Evolutionary conservation across 1,140 invertebrate genomes (phyloP).

Genomic region (Zophobas atratus): DNA sequence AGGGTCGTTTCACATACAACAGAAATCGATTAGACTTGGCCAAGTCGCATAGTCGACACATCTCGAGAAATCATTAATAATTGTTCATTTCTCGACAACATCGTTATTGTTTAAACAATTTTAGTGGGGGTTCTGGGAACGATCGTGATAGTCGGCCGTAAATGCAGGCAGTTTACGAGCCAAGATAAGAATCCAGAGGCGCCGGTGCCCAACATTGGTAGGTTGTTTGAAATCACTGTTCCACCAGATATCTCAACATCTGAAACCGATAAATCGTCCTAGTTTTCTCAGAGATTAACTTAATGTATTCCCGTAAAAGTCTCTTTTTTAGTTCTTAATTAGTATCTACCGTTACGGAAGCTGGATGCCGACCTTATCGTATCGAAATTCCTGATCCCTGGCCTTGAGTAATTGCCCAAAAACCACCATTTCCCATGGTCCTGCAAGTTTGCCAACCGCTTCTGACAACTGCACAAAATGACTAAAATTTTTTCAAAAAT

Average conservation of each 20-base stretch:
- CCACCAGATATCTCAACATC: conserved; percentile 44
- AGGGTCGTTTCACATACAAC: conserved; percentile 56
- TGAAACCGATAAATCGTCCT: conserved; percentile 52
- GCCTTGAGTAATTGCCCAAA: background rate
- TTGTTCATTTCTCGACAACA: conserved; percentile 48
- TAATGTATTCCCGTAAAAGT: conserved; percentile 45
- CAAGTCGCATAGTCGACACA: conserved; percentile 30
- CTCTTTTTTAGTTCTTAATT: conserved; percentile 53
- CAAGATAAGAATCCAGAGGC: conserved; percentile 53
- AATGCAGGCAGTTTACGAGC: conserved; percentile 46
- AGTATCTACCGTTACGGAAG: conserved; percentile 47
- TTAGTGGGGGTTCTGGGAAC: conserved; percentile 41
- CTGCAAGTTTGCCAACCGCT: background rate
- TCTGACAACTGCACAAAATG: background rate
- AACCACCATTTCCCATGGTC: background rate
- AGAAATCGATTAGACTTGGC: conserved; percentile 56
- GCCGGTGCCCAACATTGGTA: conserved; percentile 46
- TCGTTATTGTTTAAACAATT: conserved; percentile 46
- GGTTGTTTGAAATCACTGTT: conserved; percentile 51
- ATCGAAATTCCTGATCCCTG: conserved; percentile 23
- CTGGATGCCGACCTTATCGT: conserved; percentile 32
- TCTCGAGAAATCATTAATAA: conserved; percentile 56
- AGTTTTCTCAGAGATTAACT: conserved; percentile 48
- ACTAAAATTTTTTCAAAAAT: no score
- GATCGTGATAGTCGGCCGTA: conserved; percentile 38